phyloP scores from a whole-genome alignment of 2,113 vertebrate genomes.

The Menura novaehollandiae region DNA sequence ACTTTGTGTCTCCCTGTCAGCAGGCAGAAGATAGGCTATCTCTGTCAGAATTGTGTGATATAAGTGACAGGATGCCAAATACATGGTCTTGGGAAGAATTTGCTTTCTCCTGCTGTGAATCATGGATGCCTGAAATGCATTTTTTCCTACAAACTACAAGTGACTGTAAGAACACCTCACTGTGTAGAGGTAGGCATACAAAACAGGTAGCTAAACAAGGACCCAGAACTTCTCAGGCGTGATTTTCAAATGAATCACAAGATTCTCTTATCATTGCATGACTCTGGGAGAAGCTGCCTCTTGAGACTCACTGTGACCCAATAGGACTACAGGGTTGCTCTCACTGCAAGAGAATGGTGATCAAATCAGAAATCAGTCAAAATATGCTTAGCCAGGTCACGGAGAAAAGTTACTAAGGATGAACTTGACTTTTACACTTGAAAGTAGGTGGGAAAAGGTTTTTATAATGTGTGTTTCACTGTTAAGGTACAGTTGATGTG shows the following conservation, averaged over 20 bases:
- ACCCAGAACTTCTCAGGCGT: background rate
- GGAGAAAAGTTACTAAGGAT: background rate
- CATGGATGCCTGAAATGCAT: background rate
- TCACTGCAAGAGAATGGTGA: background rate
- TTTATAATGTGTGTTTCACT: background rate
- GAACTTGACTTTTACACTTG: background rate
- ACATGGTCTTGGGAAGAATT: background rate
- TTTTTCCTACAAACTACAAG: background rate
- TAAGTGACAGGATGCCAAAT: constrained; percentile 51
- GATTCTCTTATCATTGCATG: background rate
- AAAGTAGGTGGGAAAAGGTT: background rate
- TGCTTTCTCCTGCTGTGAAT: constrained; percentile 7
- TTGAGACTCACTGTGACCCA: background rate
- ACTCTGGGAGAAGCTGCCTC: background rate
- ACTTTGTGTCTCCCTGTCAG: constrained; percentile 29
- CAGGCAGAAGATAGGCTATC: constrained; percentile 32
- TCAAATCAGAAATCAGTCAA: background rate
- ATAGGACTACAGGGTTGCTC: background rate
- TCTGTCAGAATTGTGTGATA: constrained; percentile 24
- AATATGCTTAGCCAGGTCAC: background rate
- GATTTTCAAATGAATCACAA: background rate
- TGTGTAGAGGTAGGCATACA: background rate
- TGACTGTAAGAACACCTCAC: background rate
- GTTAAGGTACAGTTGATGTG: background rate
- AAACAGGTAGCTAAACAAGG: background rate